phyloP scores from a whole-genome alignment of 2,888 invertebrate species.

The Caenorhabditis sp. region DNA sequence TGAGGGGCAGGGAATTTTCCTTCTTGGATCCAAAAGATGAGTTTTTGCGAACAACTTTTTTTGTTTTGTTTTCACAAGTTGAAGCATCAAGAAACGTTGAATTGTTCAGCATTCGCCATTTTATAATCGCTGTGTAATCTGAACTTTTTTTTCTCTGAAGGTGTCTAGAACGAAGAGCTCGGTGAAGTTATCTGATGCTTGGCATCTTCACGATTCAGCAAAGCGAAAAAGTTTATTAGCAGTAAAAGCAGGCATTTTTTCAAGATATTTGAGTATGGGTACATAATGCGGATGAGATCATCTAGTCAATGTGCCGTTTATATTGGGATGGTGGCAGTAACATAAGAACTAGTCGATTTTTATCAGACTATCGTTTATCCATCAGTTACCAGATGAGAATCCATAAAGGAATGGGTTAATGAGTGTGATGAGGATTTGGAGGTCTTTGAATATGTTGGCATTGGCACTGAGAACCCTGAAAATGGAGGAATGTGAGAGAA shows the following conservation, averaged over 20 bases:
- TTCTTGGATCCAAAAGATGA: neutral
- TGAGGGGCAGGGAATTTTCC: neutral
- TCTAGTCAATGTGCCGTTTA: neutral
- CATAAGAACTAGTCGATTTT: slow-evolving; percentile 7
- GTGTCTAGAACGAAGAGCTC: neutral
- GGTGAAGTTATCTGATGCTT: neutral
- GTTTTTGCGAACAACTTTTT: neutral
- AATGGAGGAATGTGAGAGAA: neutral
- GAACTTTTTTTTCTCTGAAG: neutral
- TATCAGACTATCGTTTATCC: neutral
- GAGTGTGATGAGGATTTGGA: slow-evolving; percentile 81
- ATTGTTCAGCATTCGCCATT: neutral
- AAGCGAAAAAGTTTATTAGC: slow-evolving; percentile 10
- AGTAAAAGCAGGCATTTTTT: slow-evolving; percentile 2
- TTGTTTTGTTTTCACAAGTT: neutral
- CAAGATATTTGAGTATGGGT: neutral
- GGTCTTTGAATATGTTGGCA: slow-evolving; percentile 80
- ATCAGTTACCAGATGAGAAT: slow-evolving; percentile 63
- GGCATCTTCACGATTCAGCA: slow-evolving; percentile 1
- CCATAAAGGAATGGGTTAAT: slow-evolving; percentile 83
- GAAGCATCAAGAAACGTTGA: neutral
- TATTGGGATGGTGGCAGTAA: too few relatives aligned
- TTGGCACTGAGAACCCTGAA: slow-evolving; percentile 72
- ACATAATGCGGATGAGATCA: neutral
- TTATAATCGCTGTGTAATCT: neutral